Evolutionary conservation across 2,113 vertebrate genomes (phyloP).

Genomic region (Neomonachus schauinslandi): DNA sequence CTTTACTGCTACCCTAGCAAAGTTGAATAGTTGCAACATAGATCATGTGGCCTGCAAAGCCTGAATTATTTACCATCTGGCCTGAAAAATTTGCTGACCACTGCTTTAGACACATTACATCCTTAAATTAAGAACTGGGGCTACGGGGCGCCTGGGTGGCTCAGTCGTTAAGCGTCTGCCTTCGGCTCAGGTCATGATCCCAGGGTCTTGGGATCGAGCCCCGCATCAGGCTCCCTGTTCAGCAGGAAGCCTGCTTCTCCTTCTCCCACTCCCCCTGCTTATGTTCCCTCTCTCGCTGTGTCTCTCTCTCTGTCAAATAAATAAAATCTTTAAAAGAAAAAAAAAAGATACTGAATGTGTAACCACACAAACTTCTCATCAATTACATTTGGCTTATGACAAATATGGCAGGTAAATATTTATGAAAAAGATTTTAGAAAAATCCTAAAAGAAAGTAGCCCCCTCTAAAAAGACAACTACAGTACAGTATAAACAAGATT

Average conservation of each 20-base stretch:
- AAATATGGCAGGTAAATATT: not conserved
- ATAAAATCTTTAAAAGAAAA: not conserved
- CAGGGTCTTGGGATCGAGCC: not conserved
- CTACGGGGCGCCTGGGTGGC: too few species aligned
- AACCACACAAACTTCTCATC: not conserved
- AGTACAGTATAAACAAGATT: not conserved
- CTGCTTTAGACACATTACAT: not conserved
- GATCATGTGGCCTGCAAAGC: not conserved
- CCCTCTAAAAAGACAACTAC: not conserved
- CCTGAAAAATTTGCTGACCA: not conserved
- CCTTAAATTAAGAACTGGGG: conserved; percentile 5
- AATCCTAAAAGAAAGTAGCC: not conserved
- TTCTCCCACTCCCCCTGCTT: too few species aligned
- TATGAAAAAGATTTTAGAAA: conserved; percentile 6
- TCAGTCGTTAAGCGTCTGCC: not conserved
- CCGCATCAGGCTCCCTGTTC: too few species aligned
- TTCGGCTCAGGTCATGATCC: not conserved
- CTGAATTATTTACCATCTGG: not conserved
- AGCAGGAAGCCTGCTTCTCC: too few species aligned
- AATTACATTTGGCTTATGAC: not conserved
- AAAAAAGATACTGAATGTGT: not conserved
- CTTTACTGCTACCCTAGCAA: too few species aligned
- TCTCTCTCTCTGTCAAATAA: too few species aligned
- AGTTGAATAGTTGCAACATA: not conserved
- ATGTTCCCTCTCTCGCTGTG: too few species aligned